Base-by-base conservation (phyloP, 2,888 invertebrate species). In the Teinopalpus imperialis region DNA sequence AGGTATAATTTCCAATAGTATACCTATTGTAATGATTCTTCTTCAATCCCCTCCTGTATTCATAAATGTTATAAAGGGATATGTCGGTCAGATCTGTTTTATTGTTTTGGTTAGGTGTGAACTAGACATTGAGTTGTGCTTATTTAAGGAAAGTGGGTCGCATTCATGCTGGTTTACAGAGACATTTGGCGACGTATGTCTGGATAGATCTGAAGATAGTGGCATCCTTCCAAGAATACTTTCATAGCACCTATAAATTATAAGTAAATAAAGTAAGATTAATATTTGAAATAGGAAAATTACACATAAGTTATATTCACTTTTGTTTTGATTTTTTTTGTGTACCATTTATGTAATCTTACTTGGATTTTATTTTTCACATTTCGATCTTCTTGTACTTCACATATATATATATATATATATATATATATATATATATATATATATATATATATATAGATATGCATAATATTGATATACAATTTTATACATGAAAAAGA, bases 61-160 rank as follows among this genome's bases (percentile, higher is more conserved):
- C 56, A 56, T 61, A 60, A 56, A 29, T 36, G 44, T 48, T 54
- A 56, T 56, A 52, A 43, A 43, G 47, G 43, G 49, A 54, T 53
- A 56, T 61, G 59, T 59, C 53, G 58, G 57, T 59, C 59, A 52
- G 51, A 46, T 54, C 56, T 54, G 57, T 59, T 56, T 54, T 56
- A 56, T 48, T 37, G 51, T 59, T 60, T 53, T 48, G 34, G 54
- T 60, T 59, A 46, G 30, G 53, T 52, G 48, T 81, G 81, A 82
- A 82, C 82, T 82, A 85, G 85, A 85, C 85, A 85, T 83, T 83
- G 80, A 61, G 54, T 55, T 61, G 48, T 40, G 53, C 43, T 41
- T 53, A 58, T 55, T 63, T 57, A 56, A 54, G 61, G 66, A 67
- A 80, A 74, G 53, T 79, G 62, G 73, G 80, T 69, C 74, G 67